Conservation (phyloP, 2,797 vertebrate genomes). For the Muraenolepis orangiensis region DNA sequence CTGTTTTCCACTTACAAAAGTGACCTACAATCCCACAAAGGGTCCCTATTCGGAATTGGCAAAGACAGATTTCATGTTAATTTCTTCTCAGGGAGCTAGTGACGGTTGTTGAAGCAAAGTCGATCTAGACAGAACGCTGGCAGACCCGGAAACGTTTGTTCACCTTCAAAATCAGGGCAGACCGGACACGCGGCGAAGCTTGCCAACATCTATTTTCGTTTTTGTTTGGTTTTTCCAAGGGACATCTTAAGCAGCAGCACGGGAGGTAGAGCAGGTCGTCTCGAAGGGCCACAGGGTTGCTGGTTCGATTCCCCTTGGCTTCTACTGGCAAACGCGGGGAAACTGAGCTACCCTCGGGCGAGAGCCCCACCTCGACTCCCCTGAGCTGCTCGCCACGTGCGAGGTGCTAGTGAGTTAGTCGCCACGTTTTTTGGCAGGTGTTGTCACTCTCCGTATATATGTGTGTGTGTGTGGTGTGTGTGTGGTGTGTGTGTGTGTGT, state of each 20-base stretch:
- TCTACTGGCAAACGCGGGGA: neutral
- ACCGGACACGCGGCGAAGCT: neutral
- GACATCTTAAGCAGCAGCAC: neutral
- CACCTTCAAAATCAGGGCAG: no score
- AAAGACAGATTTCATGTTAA: neutral
- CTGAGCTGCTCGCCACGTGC: neutral
- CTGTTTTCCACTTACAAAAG: neutral
- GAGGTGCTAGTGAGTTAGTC: neutral
- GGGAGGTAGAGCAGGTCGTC: neutral
- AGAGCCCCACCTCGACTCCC: neutral
- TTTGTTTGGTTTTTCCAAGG: neutral
- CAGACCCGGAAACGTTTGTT: neutral
- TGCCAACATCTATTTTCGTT: neutral
- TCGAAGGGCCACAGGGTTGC: neutral
- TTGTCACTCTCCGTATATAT: neutral
- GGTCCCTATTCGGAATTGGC: neutral
- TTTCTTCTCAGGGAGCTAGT: neutral
- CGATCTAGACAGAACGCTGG: neutral
- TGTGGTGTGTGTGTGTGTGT: constrained; percentile 1
- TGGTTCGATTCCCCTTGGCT: constrained; percentile 1
- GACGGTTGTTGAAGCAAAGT: neutral
- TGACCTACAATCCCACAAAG: neutral
- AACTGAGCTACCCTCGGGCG: neutral
- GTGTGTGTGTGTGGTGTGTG: neutral
- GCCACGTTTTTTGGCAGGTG: neutral